phyloP scores from a whole-genome alignment of 1,140 invertebrate species.

The Elymnias hypermnestra region DNA sequence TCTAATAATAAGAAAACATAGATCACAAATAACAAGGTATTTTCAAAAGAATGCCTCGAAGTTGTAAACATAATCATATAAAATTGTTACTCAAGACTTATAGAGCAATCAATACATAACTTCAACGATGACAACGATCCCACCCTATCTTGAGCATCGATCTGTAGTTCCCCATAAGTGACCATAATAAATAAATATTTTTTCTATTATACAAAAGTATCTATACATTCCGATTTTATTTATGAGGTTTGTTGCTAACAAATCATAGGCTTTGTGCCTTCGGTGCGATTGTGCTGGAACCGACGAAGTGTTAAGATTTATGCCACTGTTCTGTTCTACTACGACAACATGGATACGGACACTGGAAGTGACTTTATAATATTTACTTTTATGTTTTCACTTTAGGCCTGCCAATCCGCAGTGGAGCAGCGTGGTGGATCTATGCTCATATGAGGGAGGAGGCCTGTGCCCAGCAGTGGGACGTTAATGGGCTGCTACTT shows the following conservation, averaged over 20 bases:
- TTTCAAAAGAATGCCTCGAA: not conserved
- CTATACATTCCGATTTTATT: slow-evolving; percentile 38
- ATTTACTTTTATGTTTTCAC: too few species aligned
- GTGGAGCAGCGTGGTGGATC: too few species aligned
- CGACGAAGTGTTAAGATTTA: slow-evolving; percentile 57
- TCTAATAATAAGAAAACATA: too few species aligned
- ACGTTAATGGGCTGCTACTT: too few species aligned
- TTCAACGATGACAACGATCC: slow-evolving; percentile 5
- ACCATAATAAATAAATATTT: slow-evolving; percentile 48
- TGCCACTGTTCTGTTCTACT: slow-evolving; percentile 19
- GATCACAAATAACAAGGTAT: not conserved
- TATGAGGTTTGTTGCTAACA: slow-evolving; percentile 46
- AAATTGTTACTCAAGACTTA: not conserved
- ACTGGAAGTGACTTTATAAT: not conserved
- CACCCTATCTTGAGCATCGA: slow-evolving; percentile 5
- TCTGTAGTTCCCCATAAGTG: slow-evolving; percentile 27
- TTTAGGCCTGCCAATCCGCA: too few species aligned
- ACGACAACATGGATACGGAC: not conserved
- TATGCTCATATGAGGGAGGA: too few species aligned
- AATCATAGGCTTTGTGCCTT: slow-evolving; percentile 53
- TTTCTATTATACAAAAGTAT: slow-evolving; percentile 30
- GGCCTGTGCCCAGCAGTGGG: too few species aligned
- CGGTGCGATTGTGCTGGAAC: slow-evolving; percentile 33
- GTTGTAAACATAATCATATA: slow-evolving; percentile 2
- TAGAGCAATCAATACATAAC: slow-evolving; percentile 12